Evolutionary conservation across 2,888 invertebrate genomes (phyloP).

Genomic region (Agonum fuliginosum): DNA sequence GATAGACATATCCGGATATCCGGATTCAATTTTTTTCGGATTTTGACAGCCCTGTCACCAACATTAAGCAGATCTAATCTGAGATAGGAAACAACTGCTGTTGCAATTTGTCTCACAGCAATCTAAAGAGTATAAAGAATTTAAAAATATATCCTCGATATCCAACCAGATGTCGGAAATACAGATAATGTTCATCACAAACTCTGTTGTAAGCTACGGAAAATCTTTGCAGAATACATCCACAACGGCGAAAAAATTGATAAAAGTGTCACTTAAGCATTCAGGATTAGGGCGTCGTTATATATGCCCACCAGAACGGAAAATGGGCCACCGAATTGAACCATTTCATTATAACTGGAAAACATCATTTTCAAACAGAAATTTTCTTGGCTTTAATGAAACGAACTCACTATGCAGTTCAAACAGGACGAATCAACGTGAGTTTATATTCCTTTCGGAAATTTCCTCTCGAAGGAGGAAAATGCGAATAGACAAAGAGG

Average conservation of each 20-base stretch:
- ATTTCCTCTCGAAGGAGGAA: slow-evolving; percentile 37
- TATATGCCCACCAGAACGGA: background rate
- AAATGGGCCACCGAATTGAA: background rate
- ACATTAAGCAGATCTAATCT: too few species aligned
- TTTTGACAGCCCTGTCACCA: too few species aligned
- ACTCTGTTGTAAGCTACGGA: too few species aligned
- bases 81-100: too few species aligned
- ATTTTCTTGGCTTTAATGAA: slow-evolving; percentile 13
- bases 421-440: slow-evolving; percentile 3
- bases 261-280: background rate
- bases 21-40: too few species aligned
- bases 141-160: too few species aligned
- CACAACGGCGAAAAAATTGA: background rate
- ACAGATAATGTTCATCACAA: too few species aligned
- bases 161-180: too few species aligned
- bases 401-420: slow-evolving; percentile 22
- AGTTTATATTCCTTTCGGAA: slow-evolving; percentile 43
- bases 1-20: too few species aligned
- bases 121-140: too few species aligned
- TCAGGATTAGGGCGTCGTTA: background rate
- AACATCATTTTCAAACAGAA: slow-evolving; percentile 21
- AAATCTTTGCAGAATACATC: background rate
- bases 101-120: too few species aligned
- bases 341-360: slow-evolving; percentile 9
- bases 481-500: slow-evolving; percentile 49